Conservation (phyloP, 2,888 invertebrate genomes). For the Arge pagana region DNA sequence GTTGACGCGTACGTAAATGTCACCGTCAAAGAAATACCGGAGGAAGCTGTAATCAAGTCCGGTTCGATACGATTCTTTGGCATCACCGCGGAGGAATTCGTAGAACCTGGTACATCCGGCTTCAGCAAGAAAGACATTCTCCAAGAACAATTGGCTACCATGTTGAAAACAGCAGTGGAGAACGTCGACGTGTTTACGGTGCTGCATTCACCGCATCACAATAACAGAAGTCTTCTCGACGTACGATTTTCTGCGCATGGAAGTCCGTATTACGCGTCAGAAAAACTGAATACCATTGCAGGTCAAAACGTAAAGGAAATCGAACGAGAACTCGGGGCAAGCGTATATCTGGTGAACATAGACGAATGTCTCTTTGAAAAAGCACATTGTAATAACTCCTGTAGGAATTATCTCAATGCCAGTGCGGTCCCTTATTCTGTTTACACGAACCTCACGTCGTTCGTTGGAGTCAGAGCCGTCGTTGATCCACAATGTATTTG, state of each 20-base stretch:
- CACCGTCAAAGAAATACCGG: conserved; percentile 83
- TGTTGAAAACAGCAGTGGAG: conserved; percentile 76
- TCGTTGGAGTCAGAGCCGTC: conserved; percentile 88
- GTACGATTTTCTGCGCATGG: conserved; percentile 92
- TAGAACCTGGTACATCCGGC: conserved; percentile 65
- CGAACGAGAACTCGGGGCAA: conserved; percentile 72
- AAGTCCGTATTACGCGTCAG: conserved; percentile 89
- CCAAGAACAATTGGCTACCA: conserved; percentile 66
- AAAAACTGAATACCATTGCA: conserved; percentile 86
- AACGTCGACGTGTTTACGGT: conserved; percentile 96
- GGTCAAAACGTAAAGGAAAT: conserved; percentile 72
- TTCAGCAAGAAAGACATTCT: conserved; percentile 77
- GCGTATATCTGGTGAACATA: conserved; percentile 87
- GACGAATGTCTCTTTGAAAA: conserved; percentile 86
- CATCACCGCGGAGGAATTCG: conserved; percentile 84
- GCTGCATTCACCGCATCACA: conserved; percentile 70
- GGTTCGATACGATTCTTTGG: conserved; percentile 87
- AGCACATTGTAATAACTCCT: conserved; percentile 74
- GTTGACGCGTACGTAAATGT: conserved; percentile 87
- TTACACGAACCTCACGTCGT: conserved; percentile 90
- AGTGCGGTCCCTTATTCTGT: conserved; percentile 79
- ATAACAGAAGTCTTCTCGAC: conserved; percentile 69
- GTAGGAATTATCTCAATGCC: conserved; percentile 77
- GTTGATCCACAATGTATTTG: conserved; percentile 81
- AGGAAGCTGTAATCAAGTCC: conserved; percentile 90